These are phyloP conservation scores for Diadema setosum DNA, from an alignment of 35 echinoderm and acorn worm genomes.

Conservation along the genomic window DNA sequence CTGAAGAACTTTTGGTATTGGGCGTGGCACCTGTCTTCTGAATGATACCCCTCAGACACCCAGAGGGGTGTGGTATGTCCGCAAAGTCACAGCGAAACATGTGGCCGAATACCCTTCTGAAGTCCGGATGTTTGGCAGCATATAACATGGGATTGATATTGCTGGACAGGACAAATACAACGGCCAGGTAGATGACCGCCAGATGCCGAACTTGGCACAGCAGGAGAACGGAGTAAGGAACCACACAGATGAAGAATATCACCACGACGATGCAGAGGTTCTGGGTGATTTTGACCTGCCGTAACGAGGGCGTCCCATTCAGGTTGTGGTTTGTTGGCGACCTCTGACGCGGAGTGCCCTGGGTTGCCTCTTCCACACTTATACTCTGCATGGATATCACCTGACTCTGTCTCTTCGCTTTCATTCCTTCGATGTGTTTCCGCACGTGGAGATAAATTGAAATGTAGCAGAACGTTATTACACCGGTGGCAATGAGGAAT, in stretches of 20 bases:
- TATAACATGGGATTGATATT: constrained; percentile 1
- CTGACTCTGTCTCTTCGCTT: neutral
- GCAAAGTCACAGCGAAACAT: neutral
- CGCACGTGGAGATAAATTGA: neutral
- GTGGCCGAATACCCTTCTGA: neutral
- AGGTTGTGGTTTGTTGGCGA: neutral
- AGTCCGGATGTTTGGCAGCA: neutral
- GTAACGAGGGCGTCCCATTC: neutral
- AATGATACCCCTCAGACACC: neutral
- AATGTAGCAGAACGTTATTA: neutral
- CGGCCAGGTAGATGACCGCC: neutral
- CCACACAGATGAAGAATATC: neutral
- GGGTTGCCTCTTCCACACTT: neutral
- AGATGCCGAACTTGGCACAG: neutral
- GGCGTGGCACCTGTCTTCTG: neutral
- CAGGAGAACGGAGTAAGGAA: neutral
- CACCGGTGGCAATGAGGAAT: neutral
- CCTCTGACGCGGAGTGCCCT: neutral
- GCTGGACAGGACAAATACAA: neutral
- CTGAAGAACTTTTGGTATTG: neutral
- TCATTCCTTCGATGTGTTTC: neutral
- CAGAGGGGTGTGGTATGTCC: neutral
- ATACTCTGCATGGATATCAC: constrained; percentile 3
- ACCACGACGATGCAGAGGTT: neutral
- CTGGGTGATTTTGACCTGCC: neutral